Evolutionary conservation across 2,797 vertebrate genomes (phyloP), one percentile per base, ranked within the genome.

Genomic region (Labroides dimidiatus): DNA sequence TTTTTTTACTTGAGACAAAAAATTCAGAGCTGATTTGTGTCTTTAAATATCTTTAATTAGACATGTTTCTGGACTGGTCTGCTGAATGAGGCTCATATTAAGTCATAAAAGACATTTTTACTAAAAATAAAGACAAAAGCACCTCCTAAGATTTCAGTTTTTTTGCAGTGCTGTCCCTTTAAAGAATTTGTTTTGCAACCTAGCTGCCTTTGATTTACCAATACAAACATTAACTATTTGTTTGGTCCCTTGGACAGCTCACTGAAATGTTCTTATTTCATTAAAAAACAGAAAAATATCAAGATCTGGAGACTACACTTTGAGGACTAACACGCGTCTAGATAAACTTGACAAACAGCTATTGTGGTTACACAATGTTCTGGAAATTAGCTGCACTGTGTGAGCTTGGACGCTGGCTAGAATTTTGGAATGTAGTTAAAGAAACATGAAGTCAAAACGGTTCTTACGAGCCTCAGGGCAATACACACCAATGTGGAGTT

Each of bases 401-500:
- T 24, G 20, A 12, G 15, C 37, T 37, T 49, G 21, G n/a, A 71
- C 23, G 0, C 54, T 54, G 41, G 41, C 16, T 67, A 12, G 12
- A 39, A 44, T 14, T 51, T 19, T 42, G 24, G n/a, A 70, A 60
- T 27, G 19, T 11, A 47, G 43, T 43, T 3, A 36, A 20, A 37
- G 62, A 63, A 55, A 43, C 44, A 55, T 43, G 9, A 48, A 7
- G 17, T 21, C 5, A 21, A 30, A 16, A 41, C 30, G 23, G 48
- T 68, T 37, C 33, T 27, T 48, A 12, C 27, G 15, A 43, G 42
- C 61, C 54, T 64, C n/a, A 21, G 24, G 64, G 44, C 23, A 62
- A 62, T n/a, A 64, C 33, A 72, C 30, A 4, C 41, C 37, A 69
- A 57, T 49, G 52, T 19, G 52, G 52, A 60, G 43, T 9, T 45